Conservation (phyloP, 2,888 invertebrate genomes). For the Polydrusus tereticollis region DNA sequence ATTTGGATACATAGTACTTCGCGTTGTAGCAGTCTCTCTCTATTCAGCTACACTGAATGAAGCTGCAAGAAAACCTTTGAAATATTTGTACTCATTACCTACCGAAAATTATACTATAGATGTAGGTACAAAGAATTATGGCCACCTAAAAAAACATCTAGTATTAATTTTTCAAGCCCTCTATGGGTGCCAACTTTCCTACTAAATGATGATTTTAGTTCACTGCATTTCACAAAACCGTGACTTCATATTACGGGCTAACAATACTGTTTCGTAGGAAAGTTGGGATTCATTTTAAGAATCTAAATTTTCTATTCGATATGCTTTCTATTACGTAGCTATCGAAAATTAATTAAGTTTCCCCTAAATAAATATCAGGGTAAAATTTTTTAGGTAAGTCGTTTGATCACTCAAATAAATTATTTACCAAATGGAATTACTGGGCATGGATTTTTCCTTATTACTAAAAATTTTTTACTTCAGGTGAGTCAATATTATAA, state of each 20-base stretch:
- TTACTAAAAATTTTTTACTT: slow-evolving; percentile 72
- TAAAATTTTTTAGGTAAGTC: slow-evolving; percentile 70
- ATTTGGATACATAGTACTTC: slow-evolving; percentile 73
- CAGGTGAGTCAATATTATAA: too few species aligned
- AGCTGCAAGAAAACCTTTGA: slow-evolving; percentile 64
- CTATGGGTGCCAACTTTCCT: too few species aligned
- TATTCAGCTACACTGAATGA: slow-evolving; percentile 63
- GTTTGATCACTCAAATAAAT: slow-evolving; percentile 72
- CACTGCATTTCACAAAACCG: too few species aligned
- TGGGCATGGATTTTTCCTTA: slow-evolving; percentile 72
- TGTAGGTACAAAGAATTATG: slow-evolving; percentile 56
- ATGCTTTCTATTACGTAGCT: too few species aligned
- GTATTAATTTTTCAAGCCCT: too few species aligned
- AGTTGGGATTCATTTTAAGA: too few species aligned
- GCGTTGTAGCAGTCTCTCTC: slow-evolving; percentile 70
- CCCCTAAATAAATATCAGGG: background rate
- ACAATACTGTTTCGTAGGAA: too few species aligned
- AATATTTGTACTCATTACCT: slow-evolving; percentile 64
- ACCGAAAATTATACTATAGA: slow-evolving; percentile 65
- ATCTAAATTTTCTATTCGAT: too few species aligned
- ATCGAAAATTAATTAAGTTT: background rate
- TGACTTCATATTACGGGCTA: too few species aligned
- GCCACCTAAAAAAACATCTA: background rate
- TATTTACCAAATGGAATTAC: slow-evolving; percentile 72
- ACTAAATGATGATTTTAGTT: too few species aligned